Evolutionary conservation across 2,113 vertebrate genomes (phyloP).

Genomic region (Poeciliopsis occidentalis): DNA sequence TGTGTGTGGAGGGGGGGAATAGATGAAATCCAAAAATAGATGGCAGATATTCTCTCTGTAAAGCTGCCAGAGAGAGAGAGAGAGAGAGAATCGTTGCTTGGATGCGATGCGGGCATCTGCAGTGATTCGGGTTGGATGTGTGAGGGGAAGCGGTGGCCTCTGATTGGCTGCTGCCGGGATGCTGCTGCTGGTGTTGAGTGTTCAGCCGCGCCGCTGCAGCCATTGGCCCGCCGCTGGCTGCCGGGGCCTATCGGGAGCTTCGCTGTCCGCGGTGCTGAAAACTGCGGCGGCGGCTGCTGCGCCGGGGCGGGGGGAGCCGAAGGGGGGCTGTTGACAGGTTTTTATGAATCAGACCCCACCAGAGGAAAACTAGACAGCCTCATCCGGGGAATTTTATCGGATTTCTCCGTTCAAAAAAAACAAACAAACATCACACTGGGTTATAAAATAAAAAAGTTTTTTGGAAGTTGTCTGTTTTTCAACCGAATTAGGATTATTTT

Average conservation of each 20-base stretch:
- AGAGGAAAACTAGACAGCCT: neutral
- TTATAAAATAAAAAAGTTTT: too few species aligned
- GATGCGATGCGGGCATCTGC: slow-evolving; percentile 79
- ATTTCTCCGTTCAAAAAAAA: too few species aligned
- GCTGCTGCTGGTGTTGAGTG: neutral
- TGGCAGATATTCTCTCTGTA: slow-evolving; percentile 4
- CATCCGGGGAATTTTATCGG: neutral
- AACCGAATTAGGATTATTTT: too few species aligned
- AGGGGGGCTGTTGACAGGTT: neutral
- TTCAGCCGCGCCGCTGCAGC: neutral
- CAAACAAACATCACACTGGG: too few species aligned
- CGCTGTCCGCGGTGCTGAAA: slow-evolving; percentile 73
- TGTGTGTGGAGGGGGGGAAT: slow-evolving; percentile 26
- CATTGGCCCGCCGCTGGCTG: slow-evolving; percentile 35
- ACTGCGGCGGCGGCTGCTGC: slow-evolving; percentile 9
- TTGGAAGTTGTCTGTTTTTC: too few species aligned
- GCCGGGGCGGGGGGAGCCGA: neutral
- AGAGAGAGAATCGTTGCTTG: slow-evolving; percentile 30
- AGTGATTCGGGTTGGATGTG: slow-evolving; percentile 75
- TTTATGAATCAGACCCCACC: slow-evolving; percentile 32
- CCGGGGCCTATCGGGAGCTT: slow-evolving; percentile 32
- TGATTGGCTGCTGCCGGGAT: slow-evolving; percentile 58
- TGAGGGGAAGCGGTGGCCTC: slow-evolving; percentile 31
- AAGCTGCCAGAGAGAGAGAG: slow-evolving; percentile 60
- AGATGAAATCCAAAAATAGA: neutral